Conservation (phyloP, 1,140 invertebrate genomes). For the Hylaeus anthracinus region DNA sequence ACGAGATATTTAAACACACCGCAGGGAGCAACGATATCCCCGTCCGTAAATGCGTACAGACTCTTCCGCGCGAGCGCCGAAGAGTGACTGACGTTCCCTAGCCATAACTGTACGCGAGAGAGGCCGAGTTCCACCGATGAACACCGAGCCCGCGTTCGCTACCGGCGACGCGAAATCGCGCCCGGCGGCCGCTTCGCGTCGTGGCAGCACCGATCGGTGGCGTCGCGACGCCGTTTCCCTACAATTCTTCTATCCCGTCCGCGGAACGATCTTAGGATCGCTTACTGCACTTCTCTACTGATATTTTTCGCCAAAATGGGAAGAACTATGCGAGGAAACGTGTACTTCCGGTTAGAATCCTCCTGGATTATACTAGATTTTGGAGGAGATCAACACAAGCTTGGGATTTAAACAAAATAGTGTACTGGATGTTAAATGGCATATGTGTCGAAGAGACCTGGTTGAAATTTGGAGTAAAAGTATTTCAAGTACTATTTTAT, state of each 20-base stretch:
- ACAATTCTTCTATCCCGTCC: background rate
- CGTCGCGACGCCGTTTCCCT: constrained; percentile 52
- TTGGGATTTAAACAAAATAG: too few species aligned
- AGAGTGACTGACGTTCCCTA: constrained; percentile 78
- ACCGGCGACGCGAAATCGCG: constrained; percentile 66
- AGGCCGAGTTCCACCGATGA: constrained; percentile 66
- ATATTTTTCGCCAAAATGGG: constrained; percentile 1
- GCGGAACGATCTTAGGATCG: background rate
- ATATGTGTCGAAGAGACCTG: too few species aligned
- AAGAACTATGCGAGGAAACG: background rate
- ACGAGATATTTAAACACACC: constrained; percentile 48
- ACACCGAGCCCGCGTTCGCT: constrained; percentile 53
- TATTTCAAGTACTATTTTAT: too few species aligned
- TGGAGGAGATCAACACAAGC: too few species aligned
- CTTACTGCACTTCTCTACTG: background rate
- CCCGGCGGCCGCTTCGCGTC: constrained; percentile 60
- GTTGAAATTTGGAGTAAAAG: too few species aligned
- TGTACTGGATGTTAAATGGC: too few species aligned
- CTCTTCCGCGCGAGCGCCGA: constrained; percentile 77
- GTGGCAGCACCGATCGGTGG: constrained; percentile 63
- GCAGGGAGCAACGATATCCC: constrained; percentile 57
- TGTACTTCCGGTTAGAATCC: too few species aligned
- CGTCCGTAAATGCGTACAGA: constrained; percentile 61
- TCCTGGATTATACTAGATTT: too few species aligned
- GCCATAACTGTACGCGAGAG: constrained; percentile 53